These are phyloP conservation scores for Catharus ustulatus DNA, from an alignment of 2,797 vertebrate genomes.

Conservation along the genomic window DNA sequence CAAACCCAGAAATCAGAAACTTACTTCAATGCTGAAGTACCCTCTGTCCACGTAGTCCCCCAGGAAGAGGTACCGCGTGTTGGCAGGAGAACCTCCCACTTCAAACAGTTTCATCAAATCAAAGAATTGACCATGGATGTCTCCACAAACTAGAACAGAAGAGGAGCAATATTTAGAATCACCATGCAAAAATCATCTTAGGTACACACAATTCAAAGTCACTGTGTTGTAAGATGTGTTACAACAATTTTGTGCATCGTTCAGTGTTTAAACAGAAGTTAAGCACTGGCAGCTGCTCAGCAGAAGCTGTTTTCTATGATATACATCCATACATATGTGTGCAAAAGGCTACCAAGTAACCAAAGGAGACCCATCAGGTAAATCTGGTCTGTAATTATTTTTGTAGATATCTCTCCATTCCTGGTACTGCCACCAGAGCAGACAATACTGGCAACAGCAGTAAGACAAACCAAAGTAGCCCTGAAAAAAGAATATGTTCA, in stretches of 20 bases:
- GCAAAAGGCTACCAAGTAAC: neutral
- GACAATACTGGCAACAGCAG: neutral
- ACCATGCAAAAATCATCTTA: neutral
- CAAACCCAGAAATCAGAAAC: slow-evolving; percentile 58
- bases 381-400: neutral
- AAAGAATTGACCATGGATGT: slow-evolving; percentile 99
- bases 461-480: neutral
- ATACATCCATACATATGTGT: neutral
- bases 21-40: slow-evolving; percentile 99
- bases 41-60: slow-evolving; percentile 99
- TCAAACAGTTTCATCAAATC: slow-evolving; percentile 99
- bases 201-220: neutral
- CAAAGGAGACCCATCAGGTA: neutral
- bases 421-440: neutral
- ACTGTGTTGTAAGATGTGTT: neutral
- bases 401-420: neutral
- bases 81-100: slow-evolving; percentile 97
- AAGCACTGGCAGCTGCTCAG: neutral
- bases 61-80: slow-evolving; percentile 97
- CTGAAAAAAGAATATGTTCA: neutral
- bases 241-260: neutral
- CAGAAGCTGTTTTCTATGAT: neutral
- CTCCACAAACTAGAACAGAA: slow-evolving; percentile 90
- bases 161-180: slow-evolving; percentile 20
- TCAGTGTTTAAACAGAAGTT: neutral